Evolutionary conservation across 2,797 vertebrate species (phyloP), one percentile per base, ranked within the genome.

Genomic region (Gymnoscopelus microlampas): DNA sequence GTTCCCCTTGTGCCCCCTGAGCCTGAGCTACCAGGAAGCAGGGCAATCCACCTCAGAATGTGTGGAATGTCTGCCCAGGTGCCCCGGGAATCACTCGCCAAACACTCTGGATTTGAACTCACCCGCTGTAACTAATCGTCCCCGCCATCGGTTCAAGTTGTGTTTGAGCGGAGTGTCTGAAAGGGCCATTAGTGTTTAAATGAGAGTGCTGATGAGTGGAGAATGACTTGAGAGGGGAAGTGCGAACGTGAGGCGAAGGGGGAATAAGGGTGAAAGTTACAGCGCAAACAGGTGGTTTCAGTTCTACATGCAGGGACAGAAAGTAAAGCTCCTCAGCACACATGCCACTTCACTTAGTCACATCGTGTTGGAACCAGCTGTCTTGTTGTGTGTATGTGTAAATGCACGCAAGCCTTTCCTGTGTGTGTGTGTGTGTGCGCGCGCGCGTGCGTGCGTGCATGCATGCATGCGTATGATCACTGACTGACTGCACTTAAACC

Each of bases 61-160:
- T 12, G 49, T 79, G 87, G 87, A 91, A 92, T 90, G 87, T 88
- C 83, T 76, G 70, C 47, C 58, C 79, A 85, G 82, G 76, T 91
- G 77, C 81, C 73, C 57, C 14, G 23, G 81, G 82, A 82, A 66
- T 72, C 15, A 0, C 60, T 58, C 70, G 58, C 67, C 8, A 78
- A 83, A 76, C 66, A 71, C 44, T 64, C 9, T 24, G 69, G 63
- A 68, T 35, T 10, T 71, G 65, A 83, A 78, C 29, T 66, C 51
- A 60, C 67, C 76, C 62, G 71, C 73, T 32, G 57, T 73, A 73
- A 61, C 80, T 72, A 82, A 88, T 79, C 70, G 70, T 71, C 73
- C 63, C 53, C 3, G 39, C 39, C 71, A 72, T 84, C 76, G 77
- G 65, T 81, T 76, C 65, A 71, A 44, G 39, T 9, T 10, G 39